Percentiles rank a stretch among this genome's conserved stretches.
Conservation (phyloP, 2,888 invertebrate species). For the Sialis lutaria region DNA sequence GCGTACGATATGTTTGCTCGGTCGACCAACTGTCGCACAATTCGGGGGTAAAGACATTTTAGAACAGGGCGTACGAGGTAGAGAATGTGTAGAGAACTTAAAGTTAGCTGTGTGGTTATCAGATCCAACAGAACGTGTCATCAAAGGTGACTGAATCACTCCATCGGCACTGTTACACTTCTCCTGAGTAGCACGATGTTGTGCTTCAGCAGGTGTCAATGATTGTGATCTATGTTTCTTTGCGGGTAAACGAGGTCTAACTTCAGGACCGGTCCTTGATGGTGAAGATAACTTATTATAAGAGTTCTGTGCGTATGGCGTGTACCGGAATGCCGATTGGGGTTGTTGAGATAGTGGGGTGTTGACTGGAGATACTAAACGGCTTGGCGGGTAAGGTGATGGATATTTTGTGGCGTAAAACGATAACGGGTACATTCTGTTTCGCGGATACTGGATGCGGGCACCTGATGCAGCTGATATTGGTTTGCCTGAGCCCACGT, state of each 20-base stretch:
- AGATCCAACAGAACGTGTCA: conserved; percentile 25
- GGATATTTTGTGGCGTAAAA: conserved; percentile 49
- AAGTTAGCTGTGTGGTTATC: conserved; percentile 17
- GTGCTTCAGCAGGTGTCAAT: conserved; percentile 44
- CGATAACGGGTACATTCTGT: conserved; percentile 60
- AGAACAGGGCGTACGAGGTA: conserved; percentile 30
- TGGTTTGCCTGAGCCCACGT: conserved; percentile 78
- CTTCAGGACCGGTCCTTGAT: conserved; percentile 24
- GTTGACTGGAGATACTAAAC: conserved; percentile 24
- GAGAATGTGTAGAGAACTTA: conserved; percentile 39
- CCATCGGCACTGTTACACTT: conserved; percentile 56
- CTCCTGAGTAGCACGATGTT: conserved; percentile 28
- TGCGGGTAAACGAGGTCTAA: conserved; percentile 29
- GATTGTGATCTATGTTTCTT: conserved; percentile 66
- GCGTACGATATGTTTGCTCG: conserved; percentile 35
- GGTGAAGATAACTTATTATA: conserved; percentile 34
- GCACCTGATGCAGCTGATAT: conserved; percentile 82
- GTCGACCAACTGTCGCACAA: conserved; percentile 23
- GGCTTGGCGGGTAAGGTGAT: conserved; percentile 27
- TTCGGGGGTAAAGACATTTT: conserved; percentile 31
- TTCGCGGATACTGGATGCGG: conserved; percentile 69
- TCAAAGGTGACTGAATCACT: conserved; percentile 35
- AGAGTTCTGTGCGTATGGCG: conserved; percentile 16
- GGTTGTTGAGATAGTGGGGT: conserved; percentile 16
- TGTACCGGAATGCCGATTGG: conserved; percentile 14